Base-by-base conservation (phyloP, 2,797 vertebrate species). In the Sebastes dallii region DNA sequence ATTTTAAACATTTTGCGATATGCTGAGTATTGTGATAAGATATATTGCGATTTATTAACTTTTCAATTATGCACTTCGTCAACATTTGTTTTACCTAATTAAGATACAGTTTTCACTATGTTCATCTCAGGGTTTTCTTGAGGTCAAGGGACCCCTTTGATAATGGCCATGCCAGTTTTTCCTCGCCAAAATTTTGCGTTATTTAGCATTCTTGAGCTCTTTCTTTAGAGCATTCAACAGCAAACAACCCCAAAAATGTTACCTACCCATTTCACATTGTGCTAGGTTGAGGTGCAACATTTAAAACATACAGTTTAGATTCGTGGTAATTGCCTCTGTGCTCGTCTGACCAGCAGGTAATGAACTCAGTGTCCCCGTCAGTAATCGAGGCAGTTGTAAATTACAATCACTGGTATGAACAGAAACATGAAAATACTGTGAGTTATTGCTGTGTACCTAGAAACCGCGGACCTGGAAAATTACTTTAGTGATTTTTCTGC, bases 391-490 rank as follows among this genome's bases (percentile, higher is more conserved):
- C 2, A 18, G 66, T 39, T 81, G 52, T 76, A 71, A 54, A 62
- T 72, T 60, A 75, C 1, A 64, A 64, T 79, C 66, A 72, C 29
- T 36, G 27, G 32, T 29, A 69, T 59, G 66, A 66, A 39, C 70
- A 78, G 67, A 77, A 80, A 84, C 71, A 81, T 82, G 59, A 71
- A 81, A 67, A 68, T 10, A 20, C 56, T 27, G 14, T 30, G 73
- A 68, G 22, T 66, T 71, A 80, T 67, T 77, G 69, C 65, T 42
- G 72, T 80, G 84, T 82, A 56, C 71, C 78, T 68, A 67, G 69
- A 88, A 89, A 87, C 8, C 4, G 9, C n/a, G 12, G 64, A 76
- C 27, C 75, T 86, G 75, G 67, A 88, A 90, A 87, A 88, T 84
- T 50, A 72, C 70, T 81, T 76, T 34, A 46, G 65, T 75, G 84